Base-by-base conservation (phyloP, 2,888 invertebrate genomes). In the Chaitophorus viminalis region DNA sequence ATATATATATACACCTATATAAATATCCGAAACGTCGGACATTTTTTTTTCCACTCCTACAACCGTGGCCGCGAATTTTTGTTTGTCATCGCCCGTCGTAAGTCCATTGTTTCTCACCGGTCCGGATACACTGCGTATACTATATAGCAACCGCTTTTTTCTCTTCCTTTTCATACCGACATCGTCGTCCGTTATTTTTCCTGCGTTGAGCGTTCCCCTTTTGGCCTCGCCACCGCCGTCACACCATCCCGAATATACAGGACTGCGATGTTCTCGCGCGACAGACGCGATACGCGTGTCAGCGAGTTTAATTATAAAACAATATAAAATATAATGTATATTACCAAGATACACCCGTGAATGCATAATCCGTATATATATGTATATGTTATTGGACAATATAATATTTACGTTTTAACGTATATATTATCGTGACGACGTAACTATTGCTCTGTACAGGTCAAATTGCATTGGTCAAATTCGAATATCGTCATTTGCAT, bases 21-120 rank as follows among this genome's bases (percentile, higher is more conserved):
- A 17, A 54, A 5, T 52, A 82, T 54, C 82, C n/a, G 54, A 54
- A 52, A 54, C 72, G 54, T 74, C 54, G 39, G 36, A 83, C 54
- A 60, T 60, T 83, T 9, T 60, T 82, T 68, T 82, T 83, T 60
- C 21, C 54, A 83, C 54, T 83, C 82, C 36, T 76, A 76, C 83
- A 46, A 65, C 76, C 83, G 83, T 76, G 83, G 83, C 83, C 83
- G 83, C 83, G 75, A 76, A 84, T 76, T 84, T 84, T 25, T 33
- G 84, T 76, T 46, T 68, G 84, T 84, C 84, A 84, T 84, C 76
- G 65, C 68, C 21, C 29, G 33, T 52, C 31, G 33, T 29, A 52
- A n/a, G 72, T 82, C 82, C 31, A 82, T 83, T 83, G 74, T 83
- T 21, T 83, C 60, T 74, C 36, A n/a, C 31, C 14, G 29, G 54